phyloP scores from a whole-genome alignment of 2,797 vertebrate genomes.

The Phrynocephalus guinanensis region DNA sequence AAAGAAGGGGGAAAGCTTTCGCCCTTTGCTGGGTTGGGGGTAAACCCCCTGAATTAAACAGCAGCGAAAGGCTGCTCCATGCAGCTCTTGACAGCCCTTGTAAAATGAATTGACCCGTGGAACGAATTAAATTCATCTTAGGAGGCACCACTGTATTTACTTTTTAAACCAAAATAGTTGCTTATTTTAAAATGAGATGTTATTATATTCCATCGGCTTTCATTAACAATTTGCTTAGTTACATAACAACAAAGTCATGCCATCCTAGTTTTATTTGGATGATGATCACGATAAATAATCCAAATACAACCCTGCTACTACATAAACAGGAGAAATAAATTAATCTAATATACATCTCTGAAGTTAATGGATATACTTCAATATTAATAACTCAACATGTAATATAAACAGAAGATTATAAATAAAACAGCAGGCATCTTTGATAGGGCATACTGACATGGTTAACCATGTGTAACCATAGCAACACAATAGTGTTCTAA shows the following conservation, averaged over 20 bases:
- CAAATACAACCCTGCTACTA: neutral
- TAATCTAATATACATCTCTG: neutral
- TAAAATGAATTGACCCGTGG: too few species aligned
- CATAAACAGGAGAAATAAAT: neutral
- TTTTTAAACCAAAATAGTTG: neutral
- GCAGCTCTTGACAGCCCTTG: too few species aligned
- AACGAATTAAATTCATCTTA: too few species aligned
- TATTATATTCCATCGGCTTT: neutral
- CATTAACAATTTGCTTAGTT: neutral
- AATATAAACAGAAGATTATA: neutral
- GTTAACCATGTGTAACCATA: neutral
- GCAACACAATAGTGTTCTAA: neutral
- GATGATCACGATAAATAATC: neutral
- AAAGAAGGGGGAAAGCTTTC: too few species aligned
- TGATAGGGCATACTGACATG: neutral
- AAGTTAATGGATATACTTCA: neutral
- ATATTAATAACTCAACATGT: neutral
- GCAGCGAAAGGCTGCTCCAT: too few species aligned
- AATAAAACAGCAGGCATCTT: neutral
- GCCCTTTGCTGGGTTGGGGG: too few species aligned
- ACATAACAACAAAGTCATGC: neutral
- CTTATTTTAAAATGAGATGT: neutral
- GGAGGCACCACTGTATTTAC: neutral
- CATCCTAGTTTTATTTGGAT: neutral
- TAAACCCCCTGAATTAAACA: too few species aligned